phyloP scores from a whole-genome alignment of 2,888 invertebrate genomes.

The Dyspetes luteomarginatus region DNA sequence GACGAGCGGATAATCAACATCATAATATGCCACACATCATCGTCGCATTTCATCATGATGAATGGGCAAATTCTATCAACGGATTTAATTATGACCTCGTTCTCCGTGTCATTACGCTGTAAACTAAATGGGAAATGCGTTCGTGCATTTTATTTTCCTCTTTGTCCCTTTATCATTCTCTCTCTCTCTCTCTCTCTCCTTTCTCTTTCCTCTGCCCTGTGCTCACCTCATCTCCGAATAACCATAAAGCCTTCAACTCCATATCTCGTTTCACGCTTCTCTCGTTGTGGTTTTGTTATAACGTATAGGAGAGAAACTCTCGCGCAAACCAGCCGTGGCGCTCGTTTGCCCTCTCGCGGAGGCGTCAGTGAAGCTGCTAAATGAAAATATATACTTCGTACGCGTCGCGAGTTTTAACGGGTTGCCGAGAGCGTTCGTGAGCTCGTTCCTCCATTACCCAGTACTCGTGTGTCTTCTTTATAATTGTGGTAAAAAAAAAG shows the following conservation, averaged over 20 bases:
- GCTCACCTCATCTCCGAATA: background rate
- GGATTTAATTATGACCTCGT: slow-evolving; percentile 29
- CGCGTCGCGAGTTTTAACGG: slow-evolving; percentile 23
- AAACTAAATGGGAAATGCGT: slow-evolving; percentile 48
- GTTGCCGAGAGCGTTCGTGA: background rate
- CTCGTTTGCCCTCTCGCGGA: background rate
- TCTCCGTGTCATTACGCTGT: slow-evolving; percentile 15
- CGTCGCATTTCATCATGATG: slow-evolving; percentile 32
- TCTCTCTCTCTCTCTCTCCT: slow-evolving; percentile 2
- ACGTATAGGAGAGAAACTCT: background rate
- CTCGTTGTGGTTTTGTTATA: background rate
- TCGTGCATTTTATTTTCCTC: slow-evolving; percentile 23
- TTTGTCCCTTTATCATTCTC: no score
- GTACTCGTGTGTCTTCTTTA: slow-evolving; percentile 10
- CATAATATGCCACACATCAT: slow-evolving; percentile 10
- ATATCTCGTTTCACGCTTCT: background rate
- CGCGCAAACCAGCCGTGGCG: background rate
- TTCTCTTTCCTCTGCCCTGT: slow-evolving; percentile 21
- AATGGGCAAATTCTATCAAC: slow-evolving; percentile 22
- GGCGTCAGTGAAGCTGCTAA: slow-evolving; percentile 12
- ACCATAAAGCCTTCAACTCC: background rate
- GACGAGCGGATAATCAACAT: background rate
- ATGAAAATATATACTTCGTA: slow-evolving; percentile 49
- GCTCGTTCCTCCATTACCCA: background rate
- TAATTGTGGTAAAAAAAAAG: slow-evolving; percentile 20